Base-by-base conservation (phyloP, 2,113 vertebrate species). In the Mystacornis crossleyi region DNA sequence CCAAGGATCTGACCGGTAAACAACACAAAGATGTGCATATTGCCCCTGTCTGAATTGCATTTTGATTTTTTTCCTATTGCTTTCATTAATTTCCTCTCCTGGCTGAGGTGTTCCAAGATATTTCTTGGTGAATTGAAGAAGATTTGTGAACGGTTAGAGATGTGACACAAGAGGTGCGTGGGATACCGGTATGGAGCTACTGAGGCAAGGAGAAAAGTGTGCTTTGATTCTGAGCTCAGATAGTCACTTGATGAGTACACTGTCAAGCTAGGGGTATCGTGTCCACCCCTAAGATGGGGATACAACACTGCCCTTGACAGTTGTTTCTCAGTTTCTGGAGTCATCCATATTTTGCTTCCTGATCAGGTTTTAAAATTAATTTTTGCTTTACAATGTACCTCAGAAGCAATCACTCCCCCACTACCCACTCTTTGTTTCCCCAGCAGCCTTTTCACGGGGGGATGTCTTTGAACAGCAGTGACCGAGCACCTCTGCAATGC, bases 151-250 rank as follows among this genome's bases (percentile, higher is more conserved):
- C 12, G n/a, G 45, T 28, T 72, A 43, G 50, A 25, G n/a, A 8
- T 43, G 48, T 4, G 40, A 51, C 12, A 24, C 1, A 0, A 1
- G 31, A 58, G 15, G 29, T 33, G 33, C n/a, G 25, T 33, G 11
- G 5, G 14, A 5, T 29, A 48, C 9, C 51, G 25, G 5, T 9
- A 0, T 15, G 54, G 29, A 77, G 65, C 64, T 45, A 0, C 43
- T 21, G 75, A 50, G 54, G 69, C 67, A 53, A 34, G 51, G 23
- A 66, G 13, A 36, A 50, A 26, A 54, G 3, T 4, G 12, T 19
- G 47, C 38, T 67, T 5, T 0, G 12, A 4, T 53, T 82, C 47
- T 0, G 0, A 43, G 36, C 55, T 55, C 9, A 2, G 25, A 36
- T 4, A 23, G 42, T 71, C 28, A 10, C 34, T 93, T 5, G 3